Evolutionary conservation across 2,797 vertebrate genomes (phyloP).

Genomic region (Melanotaenia parkinsoni): DNA sequence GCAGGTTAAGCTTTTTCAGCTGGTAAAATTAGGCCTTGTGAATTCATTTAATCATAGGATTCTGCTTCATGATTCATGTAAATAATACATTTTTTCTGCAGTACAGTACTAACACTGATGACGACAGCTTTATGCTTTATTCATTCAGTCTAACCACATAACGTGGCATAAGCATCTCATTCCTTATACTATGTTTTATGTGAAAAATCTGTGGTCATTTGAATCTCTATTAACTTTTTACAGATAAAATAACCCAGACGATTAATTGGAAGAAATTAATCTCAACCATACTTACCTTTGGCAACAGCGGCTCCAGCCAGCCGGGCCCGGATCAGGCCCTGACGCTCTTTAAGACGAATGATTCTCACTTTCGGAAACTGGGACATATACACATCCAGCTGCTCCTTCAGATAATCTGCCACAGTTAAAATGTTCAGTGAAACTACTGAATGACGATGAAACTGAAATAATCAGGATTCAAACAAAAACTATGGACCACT

Average conservation of each 20-base stretch:
- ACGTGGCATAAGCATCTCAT: neutral
- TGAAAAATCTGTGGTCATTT: neutral
- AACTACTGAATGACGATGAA: neutral
- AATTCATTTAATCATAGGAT: no score
- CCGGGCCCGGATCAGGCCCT: slow-evolving; percentile 95
- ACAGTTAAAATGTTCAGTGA: neutral
- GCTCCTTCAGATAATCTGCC: slow-evolving; percentile 88
- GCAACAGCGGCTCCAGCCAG: slow-evolving; percentile 90
- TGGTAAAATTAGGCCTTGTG: no score
- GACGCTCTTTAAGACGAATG: slow-evolving; percentile 90
- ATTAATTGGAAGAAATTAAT: neutral
- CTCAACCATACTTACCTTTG: slow-evolving; percentile 82
- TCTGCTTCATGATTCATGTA: no score
- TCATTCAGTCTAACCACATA: neutral
- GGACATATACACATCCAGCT: slow-evolving; percentile 90
- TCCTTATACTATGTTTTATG: neutral
- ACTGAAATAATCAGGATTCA: neutral
- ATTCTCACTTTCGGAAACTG: slow-evolving; percentile 92
- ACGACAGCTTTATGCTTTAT: neutral
- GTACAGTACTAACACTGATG: no score
- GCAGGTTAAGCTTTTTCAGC: no score
- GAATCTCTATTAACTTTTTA: neutral
- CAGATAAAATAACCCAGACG: neutral
- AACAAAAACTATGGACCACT: no score
- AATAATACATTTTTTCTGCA: no score